Percentiles rank a stretch among this genome's conserved stretches.
Conservation (phyloP, 2,888 invertebrate genomes). For the Eupithecia exiguata region DNA sequence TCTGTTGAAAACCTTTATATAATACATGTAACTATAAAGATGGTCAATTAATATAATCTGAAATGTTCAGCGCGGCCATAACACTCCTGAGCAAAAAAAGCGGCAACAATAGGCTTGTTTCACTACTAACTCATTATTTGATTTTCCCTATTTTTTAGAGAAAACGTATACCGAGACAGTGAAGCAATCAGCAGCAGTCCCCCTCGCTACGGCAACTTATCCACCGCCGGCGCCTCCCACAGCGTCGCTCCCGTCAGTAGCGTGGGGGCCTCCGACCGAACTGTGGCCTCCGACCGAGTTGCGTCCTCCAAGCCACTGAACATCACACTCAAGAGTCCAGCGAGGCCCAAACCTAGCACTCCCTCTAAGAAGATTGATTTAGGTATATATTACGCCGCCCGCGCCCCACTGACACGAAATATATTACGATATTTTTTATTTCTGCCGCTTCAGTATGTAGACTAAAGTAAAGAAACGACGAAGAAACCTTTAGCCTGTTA, state of each 20-base stretch:
- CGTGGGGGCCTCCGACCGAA: conserved; percentile 18
- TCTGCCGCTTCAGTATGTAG: no score
- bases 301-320: conserved; percentile 51
- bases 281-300: conserved; percentile 22
- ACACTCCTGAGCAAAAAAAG: no score
- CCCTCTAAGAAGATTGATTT: conserved; percentile 80
- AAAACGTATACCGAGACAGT: conserved; percentile 83
- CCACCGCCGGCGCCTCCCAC: conserved; percentile 15
- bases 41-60: no score
- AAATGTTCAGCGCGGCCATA: no score
- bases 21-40: no score
- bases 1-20: no score
- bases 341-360: conserved; percentile 56
- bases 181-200: conserved; percentile 64
- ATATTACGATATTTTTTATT: no score
- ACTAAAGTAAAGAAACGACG: no score
- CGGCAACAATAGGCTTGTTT: no score
- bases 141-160: conserved; percentile 54
- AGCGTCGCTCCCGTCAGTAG: conserved; percentile 15
- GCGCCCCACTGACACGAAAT: no score
- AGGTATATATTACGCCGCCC: no score
- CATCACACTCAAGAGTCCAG: conserved; percentile 69
- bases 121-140: neutral
- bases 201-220: conserved; percentile 62
- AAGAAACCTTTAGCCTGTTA: no score